These are phyloP conservation scores for Leucophora obtusa DNA, from an alignment of 2,888 invertebrate species.

Conservation along the genomic window DNA sequence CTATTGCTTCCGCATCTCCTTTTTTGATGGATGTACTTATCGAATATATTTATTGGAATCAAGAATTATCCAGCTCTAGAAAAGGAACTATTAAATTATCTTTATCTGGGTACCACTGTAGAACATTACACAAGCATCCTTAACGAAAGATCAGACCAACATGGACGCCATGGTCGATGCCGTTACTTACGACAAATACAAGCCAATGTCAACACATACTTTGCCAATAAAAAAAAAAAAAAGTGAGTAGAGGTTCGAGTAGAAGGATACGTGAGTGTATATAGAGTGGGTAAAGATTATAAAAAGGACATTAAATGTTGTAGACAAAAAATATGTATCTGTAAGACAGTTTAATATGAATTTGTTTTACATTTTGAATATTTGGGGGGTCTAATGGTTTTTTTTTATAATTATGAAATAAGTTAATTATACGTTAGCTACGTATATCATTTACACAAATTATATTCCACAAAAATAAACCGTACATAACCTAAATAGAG, in stretches of 20 bases:
- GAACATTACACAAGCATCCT: slow-evolving; percentile 29
- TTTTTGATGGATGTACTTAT: too few species aligned
- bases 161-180: slow-evolving; percentile 69
- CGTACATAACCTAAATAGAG: slow-evolving; percentile 18
- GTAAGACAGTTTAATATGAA: background rate
- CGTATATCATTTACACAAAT: slow-evolving; percentile 48
- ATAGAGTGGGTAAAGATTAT: slow-evolving; percentile 28
- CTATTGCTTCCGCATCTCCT: too few species aligned
- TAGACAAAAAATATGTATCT: background rate
- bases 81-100: too few species aligned
- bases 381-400: background rate
- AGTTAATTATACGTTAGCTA: slow-evolving; percentile 37
- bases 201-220: slow-evolving; percentile 78
- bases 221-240: slow-evolving; percentile 69
- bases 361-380: background rate
- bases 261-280: slow-evolving; percentile 39
- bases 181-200: slow-evolving; percentile 78
- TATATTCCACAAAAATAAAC: slow-evolving; percentile 15
- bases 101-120: slow-evolving; percentile 50
- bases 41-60: too few species aligned
- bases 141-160: slow-evolving; percentile 57
- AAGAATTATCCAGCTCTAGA: too few species aligned
- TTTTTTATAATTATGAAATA: slow-evolving; percentile 37
- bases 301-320: slow-evolving; percentile 7
- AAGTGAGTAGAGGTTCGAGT: slow-evolving; percentile 21